Evolutionary conservation across 2,113 vertebrate genomes (phyloP).

Genomic region (Eptesicus fuscus): DNA sequence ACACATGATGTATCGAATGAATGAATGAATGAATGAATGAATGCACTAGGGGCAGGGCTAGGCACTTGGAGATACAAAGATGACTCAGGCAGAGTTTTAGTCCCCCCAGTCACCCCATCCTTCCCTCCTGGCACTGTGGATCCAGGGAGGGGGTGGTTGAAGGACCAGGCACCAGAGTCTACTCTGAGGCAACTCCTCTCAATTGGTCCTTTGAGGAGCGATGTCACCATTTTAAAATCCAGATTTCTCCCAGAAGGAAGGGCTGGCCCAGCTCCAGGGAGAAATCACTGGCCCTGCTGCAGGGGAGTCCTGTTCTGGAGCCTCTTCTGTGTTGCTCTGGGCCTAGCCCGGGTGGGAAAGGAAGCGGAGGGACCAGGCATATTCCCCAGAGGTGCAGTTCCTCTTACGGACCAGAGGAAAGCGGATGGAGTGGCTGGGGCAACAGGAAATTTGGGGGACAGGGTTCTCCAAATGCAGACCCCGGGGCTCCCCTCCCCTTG

Average conservation of each 20-base stretch:
- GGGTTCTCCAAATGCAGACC: background rate
- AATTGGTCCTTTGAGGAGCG: background rate
- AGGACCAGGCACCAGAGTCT: background rate
- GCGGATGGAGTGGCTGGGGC: background rate
- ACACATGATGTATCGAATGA: background rate
- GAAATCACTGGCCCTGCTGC: background rate
- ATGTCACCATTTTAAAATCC: background rate
- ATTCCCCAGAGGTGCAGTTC: background rate
- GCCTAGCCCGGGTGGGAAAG: background rate
- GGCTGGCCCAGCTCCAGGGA: background rate
- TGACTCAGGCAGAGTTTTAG: background rate
- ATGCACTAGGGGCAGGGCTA: accelerated
- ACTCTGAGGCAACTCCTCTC: background rate
- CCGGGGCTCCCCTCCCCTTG: background rate
- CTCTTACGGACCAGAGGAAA: background rate
- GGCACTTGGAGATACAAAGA: background rate
- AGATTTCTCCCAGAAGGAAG: background rate
- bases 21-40: background rate
- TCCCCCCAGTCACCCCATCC: background rate
- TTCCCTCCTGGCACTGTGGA: background rate
- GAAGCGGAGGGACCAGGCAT: background rate
- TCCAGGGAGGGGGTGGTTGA: background rate
- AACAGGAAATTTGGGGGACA: background rate
- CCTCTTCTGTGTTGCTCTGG: background rate
- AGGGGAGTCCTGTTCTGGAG: background rate